Evolutionary conservation across 2,888 invertebrate species (phyloP).

Genomic region (Folsomia manolachei): DNA sequence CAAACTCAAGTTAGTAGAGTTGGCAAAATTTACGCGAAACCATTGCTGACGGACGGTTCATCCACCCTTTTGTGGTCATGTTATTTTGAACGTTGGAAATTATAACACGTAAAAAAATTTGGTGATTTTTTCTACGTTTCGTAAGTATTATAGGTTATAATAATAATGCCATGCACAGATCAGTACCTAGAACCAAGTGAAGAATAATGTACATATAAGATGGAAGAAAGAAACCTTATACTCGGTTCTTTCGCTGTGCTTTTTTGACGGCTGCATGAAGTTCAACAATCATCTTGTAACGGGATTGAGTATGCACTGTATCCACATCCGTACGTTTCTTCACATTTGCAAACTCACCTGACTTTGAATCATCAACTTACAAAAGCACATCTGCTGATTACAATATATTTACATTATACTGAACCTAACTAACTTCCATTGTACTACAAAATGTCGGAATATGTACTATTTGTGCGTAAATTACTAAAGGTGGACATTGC

Average conservation of each 20-base stretch:
- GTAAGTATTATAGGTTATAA: not conserved
- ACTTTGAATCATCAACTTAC: not conserved
- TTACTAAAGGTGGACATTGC: not conserved
- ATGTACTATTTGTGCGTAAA: no score
- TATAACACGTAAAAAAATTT: not conserved
- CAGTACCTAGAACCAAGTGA: not conserved
- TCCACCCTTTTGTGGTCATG: not conserved
- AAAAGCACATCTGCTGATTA: no score
- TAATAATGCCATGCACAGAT: not conserved
- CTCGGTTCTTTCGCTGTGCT: not conserved
- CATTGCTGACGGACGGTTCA: not conserved
- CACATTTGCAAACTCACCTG: not conserved
- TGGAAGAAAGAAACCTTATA: not conserved
- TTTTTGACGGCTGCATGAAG: no score
- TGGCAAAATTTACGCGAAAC: not conserved
- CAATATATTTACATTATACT: no score
- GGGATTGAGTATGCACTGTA: not conserved
- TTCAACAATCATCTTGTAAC: not conserved
- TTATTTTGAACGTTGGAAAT: conserved; percentile 2
- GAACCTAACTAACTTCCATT: not conserved
- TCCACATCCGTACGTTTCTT: not conserved
- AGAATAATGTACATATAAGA: no score
- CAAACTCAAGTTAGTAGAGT: not conserved
- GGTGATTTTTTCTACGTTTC: not conserved
- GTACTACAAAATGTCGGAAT: not conserved